Conservation (phyloP, 2,888 invertebrate species). For the Ochropleura plecta region DNA sequence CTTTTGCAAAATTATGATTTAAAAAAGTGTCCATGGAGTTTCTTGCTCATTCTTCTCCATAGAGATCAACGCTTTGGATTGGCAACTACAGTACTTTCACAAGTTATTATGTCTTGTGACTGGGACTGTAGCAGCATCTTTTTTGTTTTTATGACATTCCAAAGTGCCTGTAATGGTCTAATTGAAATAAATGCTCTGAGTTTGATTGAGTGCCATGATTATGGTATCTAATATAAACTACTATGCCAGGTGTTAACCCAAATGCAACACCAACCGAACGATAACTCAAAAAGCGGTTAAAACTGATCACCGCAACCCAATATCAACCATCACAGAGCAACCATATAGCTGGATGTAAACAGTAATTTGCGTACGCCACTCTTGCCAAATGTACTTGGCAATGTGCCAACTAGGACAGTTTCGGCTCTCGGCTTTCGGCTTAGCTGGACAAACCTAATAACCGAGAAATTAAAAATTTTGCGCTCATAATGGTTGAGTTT, state of each 20-base stretch:
- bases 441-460: conserved; percentile 71
- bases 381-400: conserved; percentile 82
- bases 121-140: no score
- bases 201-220: background rate
- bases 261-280: conserved; percentile 1
- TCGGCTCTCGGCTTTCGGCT: conserved; percentile 51
- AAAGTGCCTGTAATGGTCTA: no score
- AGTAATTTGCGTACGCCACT: conserved; percentile 78
- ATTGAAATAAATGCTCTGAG: no score
- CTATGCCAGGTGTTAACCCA: conserved; percentile 21
- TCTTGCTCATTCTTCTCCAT: no score
- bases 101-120: no score
- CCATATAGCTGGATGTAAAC: conserved; percentile 73
- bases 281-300: conserved; percentile 48
- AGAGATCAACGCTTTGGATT: no score
- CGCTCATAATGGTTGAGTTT: conserved; percentile 47
- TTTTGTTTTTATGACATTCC: no score
- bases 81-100: no score
- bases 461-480: conserved; percentile 71
- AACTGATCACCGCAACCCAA: conserved; percentile 42
- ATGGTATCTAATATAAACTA: background rate
- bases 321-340: conserved; percentile 41
- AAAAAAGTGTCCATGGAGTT: no score
- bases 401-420: conserved; percentile 73
- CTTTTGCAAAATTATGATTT: no score